These are phyloP conservation scores for Microdon myrmicae DNA, from an alignment of 2,888 invertebrate genomes.

Conservation along the genomic window DNA sequence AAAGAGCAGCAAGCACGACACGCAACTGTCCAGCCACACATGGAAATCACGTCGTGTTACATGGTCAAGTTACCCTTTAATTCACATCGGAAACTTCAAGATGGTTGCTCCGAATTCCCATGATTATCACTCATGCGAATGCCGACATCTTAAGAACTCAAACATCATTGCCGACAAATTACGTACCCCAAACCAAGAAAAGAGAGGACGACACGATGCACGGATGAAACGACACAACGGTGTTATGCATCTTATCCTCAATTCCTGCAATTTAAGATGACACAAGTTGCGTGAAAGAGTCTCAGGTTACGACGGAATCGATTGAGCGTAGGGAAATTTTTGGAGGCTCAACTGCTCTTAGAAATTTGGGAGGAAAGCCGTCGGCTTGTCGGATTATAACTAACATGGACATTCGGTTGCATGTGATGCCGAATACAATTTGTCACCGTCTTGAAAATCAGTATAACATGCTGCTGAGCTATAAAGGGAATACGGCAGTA, in stretches of 20 bases:
- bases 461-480: too few species aligned
- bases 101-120: conserved; percentile 22
- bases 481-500: too few species aligned
- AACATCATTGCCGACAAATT: conserved; percentile 38
- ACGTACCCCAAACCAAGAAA: conserved; percentile 12
- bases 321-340: too few species aligned
- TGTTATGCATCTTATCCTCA: too few species aligned
- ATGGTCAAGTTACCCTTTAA: conserved; percentile 31
- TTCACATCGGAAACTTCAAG: conserved; percentile 16
- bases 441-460: too few species aligned
- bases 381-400: too few species aligned
- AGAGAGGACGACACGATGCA: conserved; percentile 12
- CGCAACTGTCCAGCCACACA: conserved; percentile 28
- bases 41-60: conserved; percentile 48
- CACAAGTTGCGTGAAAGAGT: conserved; percentile 18
- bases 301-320: conserved; percentile 20
- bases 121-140: conserved; percentile 38
- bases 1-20: conserved; percentile 32
- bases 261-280: too few species aligned
- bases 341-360: too few species aligned
- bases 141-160: conserved; percentile 28
- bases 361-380: too few species aligned
- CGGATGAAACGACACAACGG: too few species aligned
- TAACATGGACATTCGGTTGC: too few species aligned
- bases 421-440: too few species aligned